Evolutionary conservation across 92 coral and sea anemone genomes (phyloP), one percentile per base, ranked within the genome.

Genomic region (Zoanthus gigantus): DNA sequence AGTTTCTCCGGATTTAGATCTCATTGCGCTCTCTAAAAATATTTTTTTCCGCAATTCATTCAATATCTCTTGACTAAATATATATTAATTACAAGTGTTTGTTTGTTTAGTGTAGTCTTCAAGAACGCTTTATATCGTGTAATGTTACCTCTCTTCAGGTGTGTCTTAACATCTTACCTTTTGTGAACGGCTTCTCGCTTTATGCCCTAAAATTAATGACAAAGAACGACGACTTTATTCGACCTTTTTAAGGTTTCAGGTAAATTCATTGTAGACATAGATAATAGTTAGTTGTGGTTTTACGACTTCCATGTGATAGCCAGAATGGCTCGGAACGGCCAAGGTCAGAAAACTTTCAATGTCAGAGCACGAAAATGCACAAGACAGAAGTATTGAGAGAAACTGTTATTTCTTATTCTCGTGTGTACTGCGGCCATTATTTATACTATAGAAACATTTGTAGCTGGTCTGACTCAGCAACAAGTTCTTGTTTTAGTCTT

Each of bases 261-360:
- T 67, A 69, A 45, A 66, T 60, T 48, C 72, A 14, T n/a, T 63
- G 60, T 37, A 28, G 45, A 47, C 23, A 69, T 67, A 47, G 61
- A 30, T 17, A 53, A 81, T 81, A 46, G 53, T 23, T 81, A 46
- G 53, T 23, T 81, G 85, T 81, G 85, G 85, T 81, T 81, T 81
- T 81, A 67, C 61, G 60, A 66, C 44, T 66, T 74, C 85, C 29
- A 66, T 81, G 45, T 29, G 85, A 81, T 81, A 81, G 60, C 42
- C 42, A 37, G 42, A 37, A 37, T 28, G 56, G 4, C 66, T 68
- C 13, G 47, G 45, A 29, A 65, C 12, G 13, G 57, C 11, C 66
- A 74, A 46, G 74, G 74, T 81, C 74, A 81, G 14, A 66, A 47
- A 14, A 18, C 44, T 23, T 68, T 66, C 47, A 67, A 3, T 45